Base-by-base conservation (phyloP, 2,113 vertebrate species). In the Lycaon pictus region DNA sequence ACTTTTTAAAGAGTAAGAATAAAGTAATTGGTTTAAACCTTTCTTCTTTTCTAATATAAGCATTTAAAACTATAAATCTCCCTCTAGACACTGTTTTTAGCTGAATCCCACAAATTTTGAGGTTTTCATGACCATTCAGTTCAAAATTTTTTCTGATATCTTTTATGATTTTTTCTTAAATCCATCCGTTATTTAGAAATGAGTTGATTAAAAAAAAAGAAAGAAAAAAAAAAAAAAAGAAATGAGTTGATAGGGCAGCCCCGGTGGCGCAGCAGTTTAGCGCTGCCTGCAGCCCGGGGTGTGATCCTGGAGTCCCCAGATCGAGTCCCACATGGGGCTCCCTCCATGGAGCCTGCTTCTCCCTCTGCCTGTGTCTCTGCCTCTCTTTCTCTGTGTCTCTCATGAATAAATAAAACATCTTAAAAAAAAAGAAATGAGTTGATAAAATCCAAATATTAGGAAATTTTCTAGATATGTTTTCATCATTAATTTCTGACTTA, bases 81-180 rank as follows among this genome's bases (percentile, higher is more conserved):
- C 35, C 55, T 55, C 32, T 84, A 88, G n/a, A 27, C 11, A 91
- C 1, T 35, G 15, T 7, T 71, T 71, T 83, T 79, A 90, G 27
- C 22, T 16, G 13, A 94, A 65, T 55, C 51, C 29, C 51, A n/a
- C 32, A 77, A 32, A 76, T 72, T 89, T 35, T 37, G 23, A 37
- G 35, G 13, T 79, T 94, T 96, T 82, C 20, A 79, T 92, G 72
- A 71, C 51, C 5, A 90, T 71, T 88, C 17, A 62, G 35, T 90
- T 97, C 65, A 89, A 82, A 87, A 67, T 51, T 53, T 35, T 95
- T 95, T 85, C 20, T 71, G 77, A 80, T 76, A 88, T 90, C 29
- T 74, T 12, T 19, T 82, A 32, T 58, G 25, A 81, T 96, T 93
- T 93, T 69, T 81, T 97, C 81, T 96, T 93, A 74, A 65, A 90